Evolutionary conservation across 1,140 invertebrate species (phyloP).

Genomic region (Euborellia annulipes): DNA sequence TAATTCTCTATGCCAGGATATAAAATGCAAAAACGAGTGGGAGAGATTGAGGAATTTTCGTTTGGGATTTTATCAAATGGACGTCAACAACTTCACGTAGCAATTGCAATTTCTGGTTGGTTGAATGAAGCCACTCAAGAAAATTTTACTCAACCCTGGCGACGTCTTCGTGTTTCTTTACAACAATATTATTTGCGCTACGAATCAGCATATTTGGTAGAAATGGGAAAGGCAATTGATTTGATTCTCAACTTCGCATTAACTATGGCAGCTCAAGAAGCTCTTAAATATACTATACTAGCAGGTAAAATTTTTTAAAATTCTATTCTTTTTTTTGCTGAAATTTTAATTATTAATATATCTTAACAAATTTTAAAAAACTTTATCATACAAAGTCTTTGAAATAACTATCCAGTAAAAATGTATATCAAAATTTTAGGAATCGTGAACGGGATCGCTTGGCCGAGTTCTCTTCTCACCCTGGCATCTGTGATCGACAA

Average conservation of each 20-base stretch:
- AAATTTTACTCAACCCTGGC: slow-evolving; percentile 41
- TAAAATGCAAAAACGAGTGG: slow-evolving; percentile 55
- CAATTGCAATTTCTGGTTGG: slow-evolving; percentile 53
- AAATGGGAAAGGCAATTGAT: slow-evolving; percentile 46
- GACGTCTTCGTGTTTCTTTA: slow-evolving; percentile 35
- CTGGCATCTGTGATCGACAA: slow-evolving; percentile 52
- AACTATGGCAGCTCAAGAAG: slow-evolving; percentile 50
- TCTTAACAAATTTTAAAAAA: too few species aligned
- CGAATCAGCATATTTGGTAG: slow-evolving; percentile 49
- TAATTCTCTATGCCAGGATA: slow-evolving; percentile 31
- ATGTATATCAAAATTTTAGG: too few species aligned
- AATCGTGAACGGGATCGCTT: slow-evolving; percentile 47
- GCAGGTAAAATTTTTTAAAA: slow-evolving; percentile 29
- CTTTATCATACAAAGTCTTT: too few species aligned
- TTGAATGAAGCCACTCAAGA: slow-evolving; percentile 30
- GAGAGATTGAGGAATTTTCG: slow-evolving; percentile 52
- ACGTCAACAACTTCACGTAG: slow-evolving; percentile 39
- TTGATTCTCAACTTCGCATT: slow-evolving; percentile 47
- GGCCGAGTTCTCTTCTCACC: slow-evolving; percentile 48
- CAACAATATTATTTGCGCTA: slow-evolving; percentile 57
- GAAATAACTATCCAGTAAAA: too few species aligned
- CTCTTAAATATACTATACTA: slow-evolving; percentile 54
- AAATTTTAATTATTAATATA: not conserved
- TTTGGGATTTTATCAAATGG: slow-evolving; percentile 35
- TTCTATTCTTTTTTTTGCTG: not conserved